Evolutionary conservation across 2,888 invertebrate genomes (phyloP).

Genomic region (Calliopum simillimum): DNA sequence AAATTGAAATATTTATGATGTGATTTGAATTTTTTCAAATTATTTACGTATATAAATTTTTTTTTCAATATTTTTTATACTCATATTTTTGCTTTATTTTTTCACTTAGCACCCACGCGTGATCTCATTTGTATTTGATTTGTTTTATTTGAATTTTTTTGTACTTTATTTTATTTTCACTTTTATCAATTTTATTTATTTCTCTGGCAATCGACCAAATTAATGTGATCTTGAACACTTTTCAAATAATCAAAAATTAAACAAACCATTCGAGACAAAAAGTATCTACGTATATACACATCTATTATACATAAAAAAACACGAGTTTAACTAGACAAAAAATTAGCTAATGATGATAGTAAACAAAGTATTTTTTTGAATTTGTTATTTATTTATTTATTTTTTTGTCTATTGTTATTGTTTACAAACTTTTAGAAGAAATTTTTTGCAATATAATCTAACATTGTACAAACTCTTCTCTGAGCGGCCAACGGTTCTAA

Average conservation of each 20-base stretch:
- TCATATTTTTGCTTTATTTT: background rate
- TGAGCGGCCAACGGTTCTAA: too few species aligned
- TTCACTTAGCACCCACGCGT: constrained; percentile 1
- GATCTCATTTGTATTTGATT: constrained; percentile 1
- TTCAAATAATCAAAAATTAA: constrained; percentile 20
- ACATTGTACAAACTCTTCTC: too few species aligned
- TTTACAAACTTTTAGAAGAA: too few species aligned
- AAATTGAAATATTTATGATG: too few species aligned
- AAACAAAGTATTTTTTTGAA: background rate
- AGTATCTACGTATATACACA: too few species aligned
- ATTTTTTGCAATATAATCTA: too few species aligned
- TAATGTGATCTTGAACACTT: constrained; percentile 37
- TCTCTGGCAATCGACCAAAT: constrained; percentile 43
- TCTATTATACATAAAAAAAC: background rate
- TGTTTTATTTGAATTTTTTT: background rate
- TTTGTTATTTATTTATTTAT: background rate
- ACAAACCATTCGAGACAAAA: background rate
- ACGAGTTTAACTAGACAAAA: too few species aligned
- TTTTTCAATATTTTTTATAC: background rate
- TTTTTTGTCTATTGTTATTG: too few species aligned
- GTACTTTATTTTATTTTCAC: background rate
- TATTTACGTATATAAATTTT: background rate
- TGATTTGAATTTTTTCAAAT: too few species aligned
- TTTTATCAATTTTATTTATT: constrained; percentile 19
- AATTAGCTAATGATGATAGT: too few species aligned